Conservation (phyloP, 2,888 invertebrate genomes). For the Oligia latruncula region DNA sequence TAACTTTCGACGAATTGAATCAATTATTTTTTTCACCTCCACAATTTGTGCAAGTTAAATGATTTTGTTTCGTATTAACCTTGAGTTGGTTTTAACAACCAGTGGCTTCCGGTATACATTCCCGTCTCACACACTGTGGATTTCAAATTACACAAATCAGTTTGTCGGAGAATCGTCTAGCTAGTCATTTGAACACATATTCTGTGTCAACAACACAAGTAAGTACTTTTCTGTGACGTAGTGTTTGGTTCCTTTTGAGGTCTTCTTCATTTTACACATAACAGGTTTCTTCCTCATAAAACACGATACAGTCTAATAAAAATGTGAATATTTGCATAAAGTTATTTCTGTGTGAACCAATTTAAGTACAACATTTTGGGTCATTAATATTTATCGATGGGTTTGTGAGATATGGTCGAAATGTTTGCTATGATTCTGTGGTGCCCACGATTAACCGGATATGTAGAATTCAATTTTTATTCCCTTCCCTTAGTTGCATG, state of each 20-base stretch:
- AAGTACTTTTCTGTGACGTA: slow-evolving; percentile 37
- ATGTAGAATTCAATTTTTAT: neutral
- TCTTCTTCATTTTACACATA: slow-evolving; percentile 45
- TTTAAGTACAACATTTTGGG: slow-evolving; percentile 25
- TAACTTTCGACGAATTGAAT: slow-evolving; percentile 71
- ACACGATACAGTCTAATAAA: slow-evolving; percentile 40
- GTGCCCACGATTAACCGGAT: slow-evolving; percentile 8
- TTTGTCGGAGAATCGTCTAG: slow-evolving; percentile 27
- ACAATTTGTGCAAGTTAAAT: slow-evolving; percentile 78
- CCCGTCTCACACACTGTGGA: slow-evolving; percentile 45
- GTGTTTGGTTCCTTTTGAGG: slow-evolving; percentile 43
- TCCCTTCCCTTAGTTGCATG: neutral
- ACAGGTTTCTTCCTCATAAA: slow-evolving; percentile 43
- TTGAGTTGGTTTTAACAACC: slow-evolving; percentile 75
- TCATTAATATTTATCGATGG: slow-evolving; percentile 32
- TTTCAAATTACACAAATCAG: slow-evolving; percentile 46
- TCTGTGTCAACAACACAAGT: slow-evolving; percentile 32
- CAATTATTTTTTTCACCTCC: slow-evolving; percentile 80
- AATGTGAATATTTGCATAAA: slow-evolving; percentile 50
- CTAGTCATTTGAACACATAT: slow-evolving; percentile 42
- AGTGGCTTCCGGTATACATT: slow-evolving; percentile 75
- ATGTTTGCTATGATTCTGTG: slow-evolving; percentile 10
- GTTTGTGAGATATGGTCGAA: slow-evolving; percentile 30
- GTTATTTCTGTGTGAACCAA: slow-evolving; percentile 39
- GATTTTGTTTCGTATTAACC: slow-evolving; percentile 79